A percentile compares a stretch with the other conserved stretches of the same genome.
Evolutionary conservation across 2,797 vertebrate genomes (phyloP).

Genomic region (Enteromius mattozi): DNA sequence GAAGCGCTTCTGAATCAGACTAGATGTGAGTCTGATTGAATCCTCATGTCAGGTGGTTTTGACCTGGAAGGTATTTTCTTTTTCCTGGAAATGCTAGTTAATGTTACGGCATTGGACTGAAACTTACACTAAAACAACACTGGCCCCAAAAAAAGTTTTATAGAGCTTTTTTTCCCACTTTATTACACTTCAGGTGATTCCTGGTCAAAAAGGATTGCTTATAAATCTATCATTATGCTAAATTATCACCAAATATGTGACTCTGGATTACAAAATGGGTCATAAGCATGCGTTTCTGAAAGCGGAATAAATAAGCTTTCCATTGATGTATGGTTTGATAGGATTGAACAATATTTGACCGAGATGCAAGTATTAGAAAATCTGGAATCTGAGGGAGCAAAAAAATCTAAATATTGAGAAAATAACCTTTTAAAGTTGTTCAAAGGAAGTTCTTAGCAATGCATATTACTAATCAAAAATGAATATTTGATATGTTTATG

Average conservation of each 20-base stretch:
- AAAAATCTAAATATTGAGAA: no score
- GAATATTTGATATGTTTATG: no score
- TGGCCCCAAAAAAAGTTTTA: neutral
- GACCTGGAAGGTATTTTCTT: neutral
- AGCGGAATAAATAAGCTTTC: no score
- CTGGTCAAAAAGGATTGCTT: neutral
- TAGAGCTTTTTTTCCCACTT: neutral
- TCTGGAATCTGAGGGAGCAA: no score
- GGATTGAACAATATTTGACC: no score
- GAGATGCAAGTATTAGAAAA: no score
- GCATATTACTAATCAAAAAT: no score
- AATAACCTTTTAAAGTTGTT: no score
- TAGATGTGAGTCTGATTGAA: neutral
- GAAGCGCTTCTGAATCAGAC: neutral
- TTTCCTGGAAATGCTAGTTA: neutral
- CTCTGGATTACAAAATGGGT: neutral
- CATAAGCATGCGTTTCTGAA: no score
- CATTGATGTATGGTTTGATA: neutral
- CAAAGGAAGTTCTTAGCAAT: no score
- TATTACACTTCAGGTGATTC: no score
- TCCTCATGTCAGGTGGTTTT: neutral
- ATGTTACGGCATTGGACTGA: neutral
- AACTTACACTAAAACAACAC: neutral
- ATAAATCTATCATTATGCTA: neutral
- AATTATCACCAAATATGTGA: neutral